phyloP scores from a whole-genome alignment of 2,797 vertebrate species.

The Acomys russatus region DNA sequence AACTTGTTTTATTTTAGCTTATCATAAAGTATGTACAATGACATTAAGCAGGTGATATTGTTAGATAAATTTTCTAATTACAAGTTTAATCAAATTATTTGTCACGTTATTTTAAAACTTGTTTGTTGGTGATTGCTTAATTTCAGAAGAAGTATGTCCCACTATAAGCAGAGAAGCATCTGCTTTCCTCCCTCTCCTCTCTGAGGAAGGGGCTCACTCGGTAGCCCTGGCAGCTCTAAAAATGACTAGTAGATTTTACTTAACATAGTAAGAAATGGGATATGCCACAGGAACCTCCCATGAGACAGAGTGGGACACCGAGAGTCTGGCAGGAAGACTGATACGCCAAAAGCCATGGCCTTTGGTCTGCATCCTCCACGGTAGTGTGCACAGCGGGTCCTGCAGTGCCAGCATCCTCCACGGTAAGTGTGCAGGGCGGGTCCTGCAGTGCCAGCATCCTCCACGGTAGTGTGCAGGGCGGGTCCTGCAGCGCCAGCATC shows the following conservation, averaged over 20 bases:
- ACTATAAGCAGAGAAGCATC: slow-evolving; percentile 10
- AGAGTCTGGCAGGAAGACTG: not conserved
- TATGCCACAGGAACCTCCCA: not conserved
- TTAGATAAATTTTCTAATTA: slow-evolving; percentile 56
- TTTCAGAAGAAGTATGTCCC: slow-evolving; percentile 40
- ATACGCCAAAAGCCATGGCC: not conserved
- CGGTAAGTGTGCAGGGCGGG: no score
- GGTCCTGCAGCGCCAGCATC: no score
- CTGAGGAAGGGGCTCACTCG: not conserved
- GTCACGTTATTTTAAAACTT: slow-evolving; percentile 44
- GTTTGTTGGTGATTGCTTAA: slow-evolving; percentile 18
- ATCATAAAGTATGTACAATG: slow-evolving; percentile 61
- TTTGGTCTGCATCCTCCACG: not conserved
- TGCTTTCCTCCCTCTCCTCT: not conserved
- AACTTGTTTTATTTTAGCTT: slow-evolving; percentile 50
- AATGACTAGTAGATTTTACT: slow-evolving; percentile 34
- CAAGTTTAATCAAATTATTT: slow-evolving; percentile 33
- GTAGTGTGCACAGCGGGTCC: not conserved
- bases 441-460: no score
- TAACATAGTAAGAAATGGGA: not conserved
- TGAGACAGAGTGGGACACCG: not conserved
- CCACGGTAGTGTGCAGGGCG: no score
- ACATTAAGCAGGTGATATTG: slow-evolving; percentile 60
- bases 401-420: not conserved
- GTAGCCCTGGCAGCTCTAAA: not conserved